phyloP scores from a whole-genome alignment of 2,113 vertebrate genomes.

The Varanus komodoensis region DNA sequence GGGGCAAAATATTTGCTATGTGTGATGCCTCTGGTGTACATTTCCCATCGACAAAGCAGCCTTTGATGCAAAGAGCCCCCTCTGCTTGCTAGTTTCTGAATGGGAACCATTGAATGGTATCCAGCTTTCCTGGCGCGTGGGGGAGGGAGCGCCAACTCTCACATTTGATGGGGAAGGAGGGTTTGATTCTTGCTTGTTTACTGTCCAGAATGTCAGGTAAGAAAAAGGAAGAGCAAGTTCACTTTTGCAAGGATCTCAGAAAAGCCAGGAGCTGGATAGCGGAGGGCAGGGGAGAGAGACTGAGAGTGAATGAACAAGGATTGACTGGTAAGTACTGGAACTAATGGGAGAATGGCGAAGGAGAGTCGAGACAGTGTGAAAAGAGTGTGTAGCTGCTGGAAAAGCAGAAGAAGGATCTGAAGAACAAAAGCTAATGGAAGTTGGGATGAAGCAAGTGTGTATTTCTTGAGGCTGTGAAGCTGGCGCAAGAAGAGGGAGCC shows the following conservation, averaged over 20 bases:
- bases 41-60: constrained; percentile 1
- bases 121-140: not conserved
- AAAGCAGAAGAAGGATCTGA: not conserved
- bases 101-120: constrained; percentile 2
- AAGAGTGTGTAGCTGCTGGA: not conserved
- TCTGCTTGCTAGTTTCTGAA: not conserved
- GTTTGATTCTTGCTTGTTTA: no score
- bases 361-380: not conserved
- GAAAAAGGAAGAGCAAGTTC: not conserved
- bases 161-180: not conserved
- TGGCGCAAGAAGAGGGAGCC: not conserved
- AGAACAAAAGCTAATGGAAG: not conserved
- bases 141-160: not conserved
- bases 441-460: not conserved
- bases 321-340: not conserved
- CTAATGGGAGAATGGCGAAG: not conserved
- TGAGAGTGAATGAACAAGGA: not conserved
- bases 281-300: no score
- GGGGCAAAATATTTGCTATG: not conserved
- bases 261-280: not conserved
- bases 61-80: not conserved
- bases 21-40: not conserved
- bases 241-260: not conserved
- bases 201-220: not conserved
- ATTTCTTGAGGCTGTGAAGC: not conserved